Evolutionary conservation across 2,113 vertebrate genomes (phyloP).

Genomic region (Sula dactylatra): DNA sequence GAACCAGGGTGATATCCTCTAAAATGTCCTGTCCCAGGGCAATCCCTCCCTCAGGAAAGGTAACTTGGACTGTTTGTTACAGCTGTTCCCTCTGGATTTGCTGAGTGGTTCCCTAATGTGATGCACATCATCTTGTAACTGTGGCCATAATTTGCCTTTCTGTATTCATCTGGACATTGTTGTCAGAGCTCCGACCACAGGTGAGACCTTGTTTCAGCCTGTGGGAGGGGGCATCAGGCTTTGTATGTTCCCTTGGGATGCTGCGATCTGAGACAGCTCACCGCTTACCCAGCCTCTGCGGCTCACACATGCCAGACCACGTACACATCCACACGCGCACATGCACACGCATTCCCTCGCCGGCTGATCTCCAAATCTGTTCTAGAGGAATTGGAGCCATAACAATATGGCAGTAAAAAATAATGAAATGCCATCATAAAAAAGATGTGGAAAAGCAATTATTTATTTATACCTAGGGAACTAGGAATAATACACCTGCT

Average conservation of each 20-base stretch:
- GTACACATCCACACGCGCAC: background rate
- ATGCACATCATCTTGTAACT: no score
- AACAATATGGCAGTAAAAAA: slow-evolving; percentile 74
- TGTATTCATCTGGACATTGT: rapidly evolving
- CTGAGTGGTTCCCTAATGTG: background rate
- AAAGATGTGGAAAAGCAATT: slow-evolving; percentile 67
- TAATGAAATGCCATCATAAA: slow-evolving; percentile 74
- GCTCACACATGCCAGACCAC: background rate
- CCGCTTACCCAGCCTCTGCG: background rate
- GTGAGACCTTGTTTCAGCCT: background rate
- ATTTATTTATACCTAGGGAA: slow-evolving; percentile 73
- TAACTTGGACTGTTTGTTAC: background rate
- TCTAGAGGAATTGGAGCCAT: background rate
- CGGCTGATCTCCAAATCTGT: background rate
- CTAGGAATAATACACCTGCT: slow-evolving; percentile 80
- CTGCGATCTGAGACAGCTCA: background rate
- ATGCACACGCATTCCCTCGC: background rate
- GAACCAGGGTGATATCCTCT: background rate
- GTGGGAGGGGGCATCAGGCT: background rate
- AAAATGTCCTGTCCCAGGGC: background rate
- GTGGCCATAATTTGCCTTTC: background rate
- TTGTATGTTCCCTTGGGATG: background rate
- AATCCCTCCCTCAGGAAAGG: background rate
- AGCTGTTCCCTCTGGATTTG: background rate
- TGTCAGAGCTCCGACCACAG: background rate